phyloP scores from a whole-genome alignment of 2,113 vertebrate species.

The Orientallactaga bullata region DNA sequence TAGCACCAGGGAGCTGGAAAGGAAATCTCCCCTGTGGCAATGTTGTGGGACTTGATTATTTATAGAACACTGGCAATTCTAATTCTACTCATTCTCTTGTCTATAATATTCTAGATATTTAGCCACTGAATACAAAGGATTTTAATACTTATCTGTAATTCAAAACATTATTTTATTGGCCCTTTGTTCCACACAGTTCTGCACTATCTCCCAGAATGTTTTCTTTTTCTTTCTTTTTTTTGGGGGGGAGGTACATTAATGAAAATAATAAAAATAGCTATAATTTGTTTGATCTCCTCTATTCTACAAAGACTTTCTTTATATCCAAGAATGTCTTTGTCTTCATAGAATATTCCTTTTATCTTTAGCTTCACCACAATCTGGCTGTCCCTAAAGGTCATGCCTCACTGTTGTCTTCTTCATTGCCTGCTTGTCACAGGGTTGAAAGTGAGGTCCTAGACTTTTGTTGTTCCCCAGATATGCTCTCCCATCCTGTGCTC shows the following conservation, averaged over 20 bases:
- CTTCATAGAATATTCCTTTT: background rate
- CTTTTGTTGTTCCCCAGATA: accelerated
- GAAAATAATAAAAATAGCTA: background rate
- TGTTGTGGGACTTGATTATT: background rate
- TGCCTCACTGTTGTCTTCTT: background rate
- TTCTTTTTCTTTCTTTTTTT: too few species aligned
- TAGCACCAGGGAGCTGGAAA: background rate
- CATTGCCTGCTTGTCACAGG: background rate
- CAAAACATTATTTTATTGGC: background rate
- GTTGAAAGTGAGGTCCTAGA: accelerated
- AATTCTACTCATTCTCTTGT: background rate
- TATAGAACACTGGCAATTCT: background rate
- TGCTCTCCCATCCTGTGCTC: background rate
- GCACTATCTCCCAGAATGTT: too few species aligned
- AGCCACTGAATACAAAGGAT: background rate
- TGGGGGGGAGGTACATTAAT: too few species aligned
- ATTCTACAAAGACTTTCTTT: background rate
- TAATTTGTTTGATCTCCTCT: background rate
- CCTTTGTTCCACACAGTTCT: background rate
- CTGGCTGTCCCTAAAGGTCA: background rate
- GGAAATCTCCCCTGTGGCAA: background rate
- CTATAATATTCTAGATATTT: background rate
- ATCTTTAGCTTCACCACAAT: background rate
- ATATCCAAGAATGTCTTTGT: background rate
- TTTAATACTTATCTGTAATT: background rate